phyloP scores from a whole-genome alignment of 2,113 vertebrate genomes.

The Propithecus coquereli region DNA sequence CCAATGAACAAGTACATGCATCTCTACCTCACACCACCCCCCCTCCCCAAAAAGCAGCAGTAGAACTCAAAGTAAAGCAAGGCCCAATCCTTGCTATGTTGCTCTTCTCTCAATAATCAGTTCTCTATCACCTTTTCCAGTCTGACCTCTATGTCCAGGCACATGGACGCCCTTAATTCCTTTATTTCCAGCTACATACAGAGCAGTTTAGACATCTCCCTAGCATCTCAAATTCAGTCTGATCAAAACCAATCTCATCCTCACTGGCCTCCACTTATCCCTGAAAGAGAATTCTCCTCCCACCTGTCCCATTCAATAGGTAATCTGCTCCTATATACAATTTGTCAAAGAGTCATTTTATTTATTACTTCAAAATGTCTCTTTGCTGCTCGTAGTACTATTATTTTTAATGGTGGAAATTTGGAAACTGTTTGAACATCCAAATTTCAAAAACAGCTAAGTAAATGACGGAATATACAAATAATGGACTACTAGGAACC shows the following conservation, averaged over 20 bases:
- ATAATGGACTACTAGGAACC: not conserved
- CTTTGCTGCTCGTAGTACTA: not conserved
- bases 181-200: not conserved
- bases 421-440: not conserved
- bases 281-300: not conserved
- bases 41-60: not conserved
- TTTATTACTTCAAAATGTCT: not conserved
- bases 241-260: not conserved
- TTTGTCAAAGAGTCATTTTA: not conserved
- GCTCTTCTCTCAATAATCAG: not conserved
- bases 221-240: not conserved
- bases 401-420: slow-evolving; percentile 3
- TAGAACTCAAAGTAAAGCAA: not conserved
- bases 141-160: not conserved
- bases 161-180: not conserved
- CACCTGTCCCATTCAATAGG: not conserved
- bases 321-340: not conserved
- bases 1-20: not conserved
- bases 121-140: not conserved
- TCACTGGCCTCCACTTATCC: not conserved
- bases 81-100: not conserved
- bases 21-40: not conserved
- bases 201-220: not conserved
- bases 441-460: not conserved
- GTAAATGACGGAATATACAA: not conserved